Evolutionary conservation across 1,140 invertebrate genomes (phyloP).

Genomic region (Drosophila ananassae): DNA sequence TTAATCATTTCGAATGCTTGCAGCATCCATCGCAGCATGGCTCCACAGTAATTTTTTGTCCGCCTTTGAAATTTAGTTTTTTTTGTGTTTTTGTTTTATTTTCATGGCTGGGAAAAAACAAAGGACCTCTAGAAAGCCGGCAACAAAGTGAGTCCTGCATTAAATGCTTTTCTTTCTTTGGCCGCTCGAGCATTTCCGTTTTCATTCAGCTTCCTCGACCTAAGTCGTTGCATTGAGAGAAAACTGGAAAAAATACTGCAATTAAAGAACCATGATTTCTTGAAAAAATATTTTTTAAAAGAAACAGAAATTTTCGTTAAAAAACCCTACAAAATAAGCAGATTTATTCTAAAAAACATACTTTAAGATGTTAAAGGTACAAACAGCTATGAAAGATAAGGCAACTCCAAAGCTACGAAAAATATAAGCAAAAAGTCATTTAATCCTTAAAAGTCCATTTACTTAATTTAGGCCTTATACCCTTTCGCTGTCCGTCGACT

Average conservation of each 20-base stretch:
- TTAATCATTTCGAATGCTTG: constrained; percentile 75
- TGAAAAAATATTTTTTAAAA: neutral
- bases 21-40: constrained; percentile 55
- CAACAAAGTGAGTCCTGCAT: constrained; percentile 64
- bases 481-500: constrained; percentile 16
- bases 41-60: constrained; percentile 14
- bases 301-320: neutral
- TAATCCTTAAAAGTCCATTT: constrained; percentile 1
- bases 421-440: neutral
- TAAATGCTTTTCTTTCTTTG: constrained; percentile 66
- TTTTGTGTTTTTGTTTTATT: constrained; percentile 14
- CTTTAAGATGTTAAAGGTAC: too few relatives aligned
- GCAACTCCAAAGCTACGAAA: neutral
- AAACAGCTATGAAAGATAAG: too few relatives aligned
- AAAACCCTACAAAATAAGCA: neutral
- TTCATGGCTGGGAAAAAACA: constrained; percentile 36
- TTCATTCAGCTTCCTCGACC: constrained; percentile 31
- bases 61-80: neutral
- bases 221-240: constrained; percentile 50
- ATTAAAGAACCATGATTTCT: constrained; percentile 8
- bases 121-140: constrained; percentile 22
- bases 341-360: too few relatives aligned
- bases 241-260: constrained; percentile 6
- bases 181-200: constrained; percentile 57
- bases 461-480: neutral